These are phyloP conservation scores for Leptinotarsa texana DNA, from an alignment of 1,140 invertebrate genomes.

Conservation along the genomic window DNA sequence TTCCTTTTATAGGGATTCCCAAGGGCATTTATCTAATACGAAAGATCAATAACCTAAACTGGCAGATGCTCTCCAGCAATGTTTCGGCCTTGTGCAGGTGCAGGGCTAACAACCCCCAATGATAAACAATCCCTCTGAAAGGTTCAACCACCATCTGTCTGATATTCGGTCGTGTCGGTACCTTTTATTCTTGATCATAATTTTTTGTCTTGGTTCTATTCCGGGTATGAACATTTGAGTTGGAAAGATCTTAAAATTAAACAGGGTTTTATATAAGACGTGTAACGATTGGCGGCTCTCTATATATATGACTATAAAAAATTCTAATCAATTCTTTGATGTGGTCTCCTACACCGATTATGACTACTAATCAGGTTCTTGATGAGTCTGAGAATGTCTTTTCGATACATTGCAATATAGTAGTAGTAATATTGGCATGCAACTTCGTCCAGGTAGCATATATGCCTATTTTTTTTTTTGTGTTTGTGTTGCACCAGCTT, in stretches of 20 bases:
- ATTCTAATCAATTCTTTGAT: too few species aligned
- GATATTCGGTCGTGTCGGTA: neutral
- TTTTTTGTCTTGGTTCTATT: neutral
- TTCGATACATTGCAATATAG: too few species aligned
- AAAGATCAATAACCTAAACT: slow-evolving; percentile 20
- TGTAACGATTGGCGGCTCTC: neutral
- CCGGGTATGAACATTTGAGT: neutral
- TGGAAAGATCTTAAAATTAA: neutral
- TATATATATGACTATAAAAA: too few species aligned
- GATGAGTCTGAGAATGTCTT: too few species aligned
- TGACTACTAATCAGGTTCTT: too few species aligned
- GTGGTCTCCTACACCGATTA: too few species aligned
- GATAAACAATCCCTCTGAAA: slow-evolving; percentile 10
- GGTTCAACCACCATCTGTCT: slow-evolving; percentile 1
- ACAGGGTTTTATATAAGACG: neutral
- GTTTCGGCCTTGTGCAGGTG: slow-evolving; percentile 24
- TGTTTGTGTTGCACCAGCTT: too few species aligned
- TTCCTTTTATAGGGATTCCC: too few species aligned
- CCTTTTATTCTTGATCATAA: neutral
- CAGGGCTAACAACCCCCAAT: slow-evolving; percentile 20
- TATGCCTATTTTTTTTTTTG: too few species aligned
- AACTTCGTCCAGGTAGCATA: too few species aligned
- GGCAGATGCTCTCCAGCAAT: neutral
- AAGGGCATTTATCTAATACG: neutral
- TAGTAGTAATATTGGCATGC: too few species aligned